These are phyloP conservation scores for Crotalus helleri DNA, from an alignment of 2,113 vertebrate species.

Conservation along the genomic window DNA sequence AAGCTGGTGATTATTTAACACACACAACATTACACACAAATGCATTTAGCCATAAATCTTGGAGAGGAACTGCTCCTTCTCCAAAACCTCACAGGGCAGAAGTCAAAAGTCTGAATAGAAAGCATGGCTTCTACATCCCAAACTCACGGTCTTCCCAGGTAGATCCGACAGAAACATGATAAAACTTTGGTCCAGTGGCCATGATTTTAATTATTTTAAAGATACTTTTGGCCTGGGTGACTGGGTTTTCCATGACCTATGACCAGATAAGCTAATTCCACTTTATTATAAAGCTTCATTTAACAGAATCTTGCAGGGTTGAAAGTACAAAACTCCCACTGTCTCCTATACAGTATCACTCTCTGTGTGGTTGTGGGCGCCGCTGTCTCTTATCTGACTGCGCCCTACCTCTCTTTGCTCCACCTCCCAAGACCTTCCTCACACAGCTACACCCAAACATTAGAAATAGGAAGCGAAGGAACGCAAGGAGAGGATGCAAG, in stretches of 20 bases:
- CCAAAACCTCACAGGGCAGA: background rate
- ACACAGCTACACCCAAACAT: background rate
- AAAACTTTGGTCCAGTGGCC: too few species aligned
- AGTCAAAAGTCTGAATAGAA: background rate
- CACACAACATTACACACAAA: background rate
- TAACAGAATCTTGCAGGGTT: background rate
- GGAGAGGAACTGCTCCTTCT: background rate
- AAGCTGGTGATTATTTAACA: background rate
- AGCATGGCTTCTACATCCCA: background rate
- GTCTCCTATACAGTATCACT: background rate
- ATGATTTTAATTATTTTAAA: too few species aligned
- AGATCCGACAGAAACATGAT: too few species aligned
- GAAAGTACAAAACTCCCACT: background rate
- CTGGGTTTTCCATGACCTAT: background rate
- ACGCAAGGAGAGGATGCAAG: background rate
- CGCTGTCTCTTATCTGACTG: background rate
- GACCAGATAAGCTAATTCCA: background rate
- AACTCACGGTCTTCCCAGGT: too few species aligned
- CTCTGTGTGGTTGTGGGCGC: background rate
- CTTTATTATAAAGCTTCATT: background rate
- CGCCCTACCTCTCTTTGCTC: background rate
- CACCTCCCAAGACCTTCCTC: background rate
- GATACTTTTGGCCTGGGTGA: background rate
- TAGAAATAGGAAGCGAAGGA: background rate
- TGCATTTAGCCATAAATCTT: background rate